phyloP scores from a whole-genome alignment of 2,797 vertebrate species.

The Lepidocolaptes lacrymiger region DNA sequence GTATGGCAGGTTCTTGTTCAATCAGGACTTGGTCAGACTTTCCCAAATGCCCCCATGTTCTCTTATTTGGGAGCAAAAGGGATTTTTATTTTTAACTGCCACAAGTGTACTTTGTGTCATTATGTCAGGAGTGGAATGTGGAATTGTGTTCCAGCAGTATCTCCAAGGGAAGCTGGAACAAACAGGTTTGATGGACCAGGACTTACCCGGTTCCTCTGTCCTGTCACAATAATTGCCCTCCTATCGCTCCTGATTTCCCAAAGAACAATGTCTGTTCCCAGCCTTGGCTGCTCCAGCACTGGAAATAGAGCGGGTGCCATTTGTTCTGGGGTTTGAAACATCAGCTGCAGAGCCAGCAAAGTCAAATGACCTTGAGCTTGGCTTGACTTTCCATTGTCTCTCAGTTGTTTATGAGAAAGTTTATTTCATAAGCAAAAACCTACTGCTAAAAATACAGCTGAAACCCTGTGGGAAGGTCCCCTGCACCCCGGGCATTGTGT shows the following conservation, averaged over 20 bases:
- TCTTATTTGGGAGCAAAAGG: constrained; percentile 34
- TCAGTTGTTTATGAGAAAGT: constrained; percentile 13
- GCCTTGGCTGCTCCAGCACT: not conserved
- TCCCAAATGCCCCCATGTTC: not conserved
- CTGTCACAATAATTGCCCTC: constrained; percentile 21
- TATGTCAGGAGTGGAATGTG: not conserved
- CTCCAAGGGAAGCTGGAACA: not conserved
- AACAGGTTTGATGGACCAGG: constrained; percentile 33
- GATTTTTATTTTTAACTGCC: constrained; percentile 28
- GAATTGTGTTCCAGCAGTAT: not conserved
- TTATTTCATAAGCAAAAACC: constrained; percentile 72
- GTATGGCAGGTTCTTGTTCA: not conserved
- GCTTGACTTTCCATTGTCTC: not conserved
- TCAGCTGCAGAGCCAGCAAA: not conserved
- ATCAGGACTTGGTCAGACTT: constrained; percentile 31
- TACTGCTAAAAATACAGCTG: constrained; percentile 75
- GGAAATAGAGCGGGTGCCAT: not conserved
- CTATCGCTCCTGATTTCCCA: not conserved
- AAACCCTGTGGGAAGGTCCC: not conserved
- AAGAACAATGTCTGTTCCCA: constrained; percentile 32
- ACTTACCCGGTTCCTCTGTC: not conserved
- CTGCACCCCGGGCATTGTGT: not conserved
- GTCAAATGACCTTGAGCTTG: constrained; percentile 11
- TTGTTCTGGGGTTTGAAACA: not conserved
- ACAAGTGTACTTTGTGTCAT: not conserved